Conservation (phyloP, 2,113 vertebrate species). For the Hyperoodon ampullatus region DNA sequence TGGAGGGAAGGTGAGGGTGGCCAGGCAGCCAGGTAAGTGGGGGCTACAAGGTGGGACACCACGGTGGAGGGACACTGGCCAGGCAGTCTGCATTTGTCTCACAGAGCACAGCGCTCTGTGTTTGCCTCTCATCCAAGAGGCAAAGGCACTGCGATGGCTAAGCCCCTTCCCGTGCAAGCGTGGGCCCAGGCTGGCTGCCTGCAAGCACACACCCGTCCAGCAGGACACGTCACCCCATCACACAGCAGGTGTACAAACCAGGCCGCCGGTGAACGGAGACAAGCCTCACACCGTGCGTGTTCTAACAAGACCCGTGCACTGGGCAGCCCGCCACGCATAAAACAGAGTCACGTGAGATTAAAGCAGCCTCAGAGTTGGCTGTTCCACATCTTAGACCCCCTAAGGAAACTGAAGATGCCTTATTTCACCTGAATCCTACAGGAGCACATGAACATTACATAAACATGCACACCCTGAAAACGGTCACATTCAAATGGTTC, state of each 20-base stretch:
- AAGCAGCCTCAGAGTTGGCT: constrained; percentile 65
- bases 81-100: neutral
- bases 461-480: neutral
- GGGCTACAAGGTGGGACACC: neutral
- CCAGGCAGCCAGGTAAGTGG: neutral
- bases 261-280: constrained; percentile 45
- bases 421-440: too few species aligned
- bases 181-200: neutral
- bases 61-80: neutral
- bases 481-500: accelerated
- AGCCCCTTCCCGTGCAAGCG: neutral
- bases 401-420: constrained; percentile 3
- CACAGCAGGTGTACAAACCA: constrained; percentile 78
- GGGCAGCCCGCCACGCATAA: constrained; percentile 52
- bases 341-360: constrained; percentile 55
- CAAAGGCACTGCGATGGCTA: accelerated
- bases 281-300: constrained; percentile 56
- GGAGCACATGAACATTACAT: too few species aligned
- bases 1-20: neutral
- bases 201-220: constrained; percentile 69
- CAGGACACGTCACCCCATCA: constrained; percentile 36
- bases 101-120: too few species aligned
- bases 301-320: constrained; percentile 68
- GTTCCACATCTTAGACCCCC: constrained; percentile 25
- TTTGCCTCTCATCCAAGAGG: too few species aligned